phyloP scores from a whole-genome alignment of 2,888 invertebrate genomes.

The Patella depressa region DNA sequence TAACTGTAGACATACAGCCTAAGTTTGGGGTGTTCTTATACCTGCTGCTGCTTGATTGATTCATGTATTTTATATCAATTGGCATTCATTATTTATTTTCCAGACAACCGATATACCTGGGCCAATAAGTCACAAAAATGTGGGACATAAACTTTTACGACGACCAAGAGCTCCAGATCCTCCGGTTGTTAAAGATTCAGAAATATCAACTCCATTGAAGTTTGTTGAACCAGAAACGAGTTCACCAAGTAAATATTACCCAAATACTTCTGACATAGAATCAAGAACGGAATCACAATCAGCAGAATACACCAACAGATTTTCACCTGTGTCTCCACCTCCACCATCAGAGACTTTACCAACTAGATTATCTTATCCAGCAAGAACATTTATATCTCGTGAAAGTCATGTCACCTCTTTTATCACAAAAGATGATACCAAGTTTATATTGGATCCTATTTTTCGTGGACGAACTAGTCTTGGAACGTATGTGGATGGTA shows the following conservation, averaged over 20 bases:
- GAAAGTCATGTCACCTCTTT: slow-evolving; percentile 37
- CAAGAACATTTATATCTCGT: slow-evolving; percentile 24
- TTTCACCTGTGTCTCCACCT: slow-evolving; percentile 46
- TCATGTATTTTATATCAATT: background rate
- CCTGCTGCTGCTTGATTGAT: no score
- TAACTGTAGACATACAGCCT: no score
- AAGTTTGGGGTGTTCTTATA: no score
- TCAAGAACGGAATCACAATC: slow-evolving; percentile 14
- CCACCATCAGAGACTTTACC: slow-evolving; percentile 58
- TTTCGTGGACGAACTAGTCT: slow-evolving; percentile 55
- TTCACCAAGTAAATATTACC: slow-evolving; percentile 36
- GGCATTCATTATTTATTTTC: background rate
- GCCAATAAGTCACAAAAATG: slow-evolving; percentile 5
- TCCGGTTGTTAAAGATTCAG: slow-evolving; percentile 38
- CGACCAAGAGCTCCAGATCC: slow-evolving; percentile 55
- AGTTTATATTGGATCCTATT: slow-evolving; percentile 57
- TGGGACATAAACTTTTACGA: slow-evolving; percentile 42
- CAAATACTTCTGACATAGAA: slow-evolving; percentile 50
- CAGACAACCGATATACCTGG: slow-evolving; percentile 18
- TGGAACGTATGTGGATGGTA: slow-evolving; percentile 62
- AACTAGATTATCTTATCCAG: slow-evolving; percentile 32
- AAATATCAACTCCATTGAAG: slow-evolving; percentile 27
- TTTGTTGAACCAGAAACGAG: slow-evolving; percentile 31
- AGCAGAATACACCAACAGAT: background rate
- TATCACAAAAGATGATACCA: slow-evolving; percentile 51